Base-by-base conservation (phyloP, 2,888 invertebrate genomes). In the Teinopalpus imperialis region DNA sequence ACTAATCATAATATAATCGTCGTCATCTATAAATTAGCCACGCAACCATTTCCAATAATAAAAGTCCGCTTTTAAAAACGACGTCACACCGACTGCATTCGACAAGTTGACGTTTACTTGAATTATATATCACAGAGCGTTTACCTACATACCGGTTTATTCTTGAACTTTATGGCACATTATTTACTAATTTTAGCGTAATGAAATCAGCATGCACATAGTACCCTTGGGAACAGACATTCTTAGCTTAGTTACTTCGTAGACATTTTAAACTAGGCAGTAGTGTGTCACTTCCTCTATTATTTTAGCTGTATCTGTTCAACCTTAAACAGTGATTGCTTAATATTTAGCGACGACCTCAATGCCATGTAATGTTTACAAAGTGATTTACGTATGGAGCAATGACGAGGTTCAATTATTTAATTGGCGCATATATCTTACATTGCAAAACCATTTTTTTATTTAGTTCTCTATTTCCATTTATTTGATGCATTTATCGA, bases 131-230 rank as follows among this genome's bases (percentile, higher is more conserved):
- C 55, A 46, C 58, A 59, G 65, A 69, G 63, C 67, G 61, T 75
- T 74, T 73, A 74, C 68, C 69, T 66, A 61, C 67, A 69, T 69
- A 66, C 63, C 60, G 59, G 58, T 68, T 69, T 76, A 78, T 78
- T 76, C 74, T 72, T 74, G 70, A 61, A 66, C 59, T 63, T 61
- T 60, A 70, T 67, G 61, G 66, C 61, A 72, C 69, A 73, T 72
- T 66, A 76, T 66, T 58, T 59, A 74, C 72, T 80, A 76, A 78
- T 76, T 75, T 74, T 74, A 79, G 76, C 63, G 52, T 66, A 71
- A 74, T 74, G 70, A 74, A 74, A 62, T 75, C 66, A 78, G 83
- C 83, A 82, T 83, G 82, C 77, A 71, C 65, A 69, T 80, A 81
- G 63, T 61, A 68, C 67, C 61, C 61, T 66, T 74, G 74, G 73